Evolutionary conservation across 2,797 vertebrate genomes (phyloP), one percentile per base, ranked within the genome.

Genomic region (Aphelocoma californica): DNA sequence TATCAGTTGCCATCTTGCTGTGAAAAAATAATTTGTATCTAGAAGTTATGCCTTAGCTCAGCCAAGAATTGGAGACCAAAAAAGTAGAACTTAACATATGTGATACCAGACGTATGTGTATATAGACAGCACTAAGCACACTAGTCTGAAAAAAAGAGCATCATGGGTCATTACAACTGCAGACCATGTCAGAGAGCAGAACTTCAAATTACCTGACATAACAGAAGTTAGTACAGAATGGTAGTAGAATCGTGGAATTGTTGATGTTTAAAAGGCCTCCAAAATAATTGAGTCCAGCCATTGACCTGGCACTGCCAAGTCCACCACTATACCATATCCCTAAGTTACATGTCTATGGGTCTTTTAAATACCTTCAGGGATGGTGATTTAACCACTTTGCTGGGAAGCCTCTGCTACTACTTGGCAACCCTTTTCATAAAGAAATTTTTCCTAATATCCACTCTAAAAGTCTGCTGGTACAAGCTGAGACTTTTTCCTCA

Each of bases 21-120:
- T 57, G 17, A 50, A 83, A 86, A 64, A 53, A 47, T 34, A 9
- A 16, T 34, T n/a, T 84, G 3, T 56, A 12, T 51, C 28, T 58
- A 66, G 26, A 6, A 79, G 23, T 36, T 61, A 51, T 4, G 11
- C 12, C 26, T 86, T 44, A 65, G 58, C 9, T 86, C 38, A 79
- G 18, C 10, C 7, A 31, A 18, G 34, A 73, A 24, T 4, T 19
- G 21, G 34, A 74, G n/a, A 80, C 5, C 38, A 45, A 40, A 71
- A 71, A 66, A 34, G 17, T 42, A 16, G 40, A 66, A 26, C 8
- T 23, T 18, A 9, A 60, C 6, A 23, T 17, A 14, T 17, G 20
- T 26, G 1, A 14, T 50, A 84, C 44, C 7, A 44, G 9, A 24
- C 1, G 2, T 8, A 16, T 18, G 42, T 1, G 0, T 38, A 29